Evolutionary conservation across 2,113 vertebrate species (phyloP).

Genomic region (Cynocephalus volans): DNA sequence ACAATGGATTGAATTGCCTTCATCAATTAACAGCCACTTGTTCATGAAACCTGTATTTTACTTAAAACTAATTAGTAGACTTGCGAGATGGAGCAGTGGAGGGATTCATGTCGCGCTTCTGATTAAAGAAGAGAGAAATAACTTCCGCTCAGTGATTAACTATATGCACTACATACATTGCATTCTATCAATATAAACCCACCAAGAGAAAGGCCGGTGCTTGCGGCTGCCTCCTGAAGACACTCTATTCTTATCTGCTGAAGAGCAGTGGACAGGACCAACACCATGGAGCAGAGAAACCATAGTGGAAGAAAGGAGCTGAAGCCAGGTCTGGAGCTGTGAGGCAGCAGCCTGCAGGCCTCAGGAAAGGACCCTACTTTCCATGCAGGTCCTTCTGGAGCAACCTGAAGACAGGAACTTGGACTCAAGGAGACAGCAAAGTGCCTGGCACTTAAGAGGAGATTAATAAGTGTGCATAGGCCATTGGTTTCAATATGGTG

Average conservation of each 20-base stretch:
- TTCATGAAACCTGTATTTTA: neutral
- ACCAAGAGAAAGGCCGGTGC: neutral
- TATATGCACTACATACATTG: neutral
- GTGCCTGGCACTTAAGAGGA: neutral
- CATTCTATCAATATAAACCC: neutral
- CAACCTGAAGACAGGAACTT: neutral
- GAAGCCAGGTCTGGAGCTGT: neutral
- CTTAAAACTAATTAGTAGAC: slow-evolving; percentile 42
- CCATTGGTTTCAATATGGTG: too few species aligned
- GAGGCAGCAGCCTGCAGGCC: too few species aligned
- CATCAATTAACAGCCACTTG: neutral
- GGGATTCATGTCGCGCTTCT: too few species aligned
- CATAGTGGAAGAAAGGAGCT: slow-evolving; percentile 61
- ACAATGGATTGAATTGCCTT: neutral
- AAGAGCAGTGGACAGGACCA: neutral
- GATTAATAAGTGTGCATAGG: neutral
- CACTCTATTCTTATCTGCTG: neutral
- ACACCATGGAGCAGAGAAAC: slow-evolving; percentile 73
- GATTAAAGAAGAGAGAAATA: neutral
- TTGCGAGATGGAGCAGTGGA: too few species aligned
- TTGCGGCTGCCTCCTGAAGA: neutral
- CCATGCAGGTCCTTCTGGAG: neutral
- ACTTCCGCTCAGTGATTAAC: neutral
- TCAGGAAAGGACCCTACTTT: neutral
- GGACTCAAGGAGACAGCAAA: slow-evolving; percentile 4